Evolutionary conservation across 2,113 vertebrate species (phyloP), one percentile per base, ranked within the genome.

Genomic region (Eupsittula cactorum): DNA sequence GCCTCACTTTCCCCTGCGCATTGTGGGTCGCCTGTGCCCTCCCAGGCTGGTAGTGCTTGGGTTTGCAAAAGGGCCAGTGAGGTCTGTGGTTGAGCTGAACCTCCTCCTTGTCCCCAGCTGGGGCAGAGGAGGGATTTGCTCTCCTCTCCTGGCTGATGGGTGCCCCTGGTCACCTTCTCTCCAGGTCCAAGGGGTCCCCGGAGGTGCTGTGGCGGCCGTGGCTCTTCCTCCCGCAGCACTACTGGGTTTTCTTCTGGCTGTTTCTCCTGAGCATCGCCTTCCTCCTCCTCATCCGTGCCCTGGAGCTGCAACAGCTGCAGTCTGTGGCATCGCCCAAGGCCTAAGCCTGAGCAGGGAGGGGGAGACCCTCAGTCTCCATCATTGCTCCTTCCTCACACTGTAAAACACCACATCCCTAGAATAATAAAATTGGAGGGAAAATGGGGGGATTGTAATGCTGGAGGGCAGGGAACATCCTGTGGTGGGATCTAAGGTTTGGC

Each of bases 211-310:
- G 95, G 84, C 70, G 83, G 82, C 92, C 94, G 0, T 96, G 97
- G 96, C 52, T 95, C 88, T 95, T 90, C 69, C 85, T 98, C 93
- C 83, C 96, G 1, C 95, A 87, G 62, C 97, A 98, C 70, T 97
- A 94, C 89, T 97, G 97, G 97, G 24, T 97, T 81, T 94, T 98
- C 29, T 70, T 98, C 77, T 97, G 96, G 94, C 71, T 97, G 21
- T 97, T 98, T 82, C 94, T 98, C 55, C 76, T 97, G 10, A 96
- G 97, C 68, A 79, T 98, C 6, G 65, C 97, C 78, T 97, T 97
- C 73, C 87, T 98, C 31, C 31, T 98, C 24, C 75, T 96, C 9
- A 1, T 98, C 85, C 97, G 92, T 4, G 82, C 94, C 57, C 71
- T 98, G 60, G 90, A 97, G 92, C 9, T 97, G 82, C 96, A 96